A percentile compares a stretch with the other conserved stretches of the same genome.
Conservation (phyloP, 2,113 vertebrate genomes). For the Forbesichthys agassizii region DNA sequence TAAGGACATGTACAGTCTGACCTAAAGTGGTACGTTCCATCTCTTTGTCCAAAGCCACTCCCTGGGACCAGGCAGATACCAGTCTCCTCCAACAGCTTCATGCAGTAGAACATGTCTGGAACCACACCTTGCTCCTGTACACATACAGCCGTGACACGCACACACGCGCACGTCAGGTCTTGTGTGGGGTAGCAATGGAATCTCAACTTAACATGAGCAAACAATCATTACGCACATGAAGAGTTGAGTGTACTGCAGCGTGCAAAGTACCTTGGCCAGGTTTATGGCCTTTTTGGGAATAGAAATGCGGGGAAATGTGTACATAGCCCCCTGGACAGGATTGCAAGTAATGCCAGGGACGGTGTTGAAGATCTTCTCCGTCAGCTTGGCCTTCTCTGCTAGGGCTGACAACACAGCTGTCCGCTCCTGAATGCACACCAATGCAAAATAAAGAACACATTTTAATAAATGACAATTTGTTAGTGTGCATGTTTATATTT, state of each 20-base stretch:
- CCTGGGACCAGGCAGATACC: constrained; percentile 94
- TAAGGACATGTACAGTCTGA: constrained; percentile 34
- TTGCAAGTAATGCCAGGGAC: constrained; percentile 86
- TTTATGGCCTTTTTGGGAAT: constrained; percentile 80
- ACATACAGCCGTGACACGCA: background rate
- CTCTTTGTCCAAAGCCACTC: constrained; percentile 89
- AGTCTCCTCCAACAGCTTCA: constrained; percentile 87
- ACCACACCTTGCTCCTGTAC: constrained; percentile 75
- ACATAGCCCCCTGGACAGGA: constrained; percentile 94
- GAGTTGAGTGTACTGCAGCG: background rate
- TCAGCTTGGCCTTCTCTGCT: constrained; percentile 84
- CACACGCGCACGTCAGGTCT: background rate
- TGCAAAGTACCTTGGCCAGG: constrained; percentile 78
- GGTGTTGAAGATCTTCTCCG: constrained; percentile 81
- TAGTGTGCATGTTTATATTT: background rate
- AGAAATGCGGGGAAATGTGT: constrained; percentile 84
- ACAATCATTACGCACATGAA: background rate
- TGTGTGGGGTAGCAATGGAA: too few relatives aligned
- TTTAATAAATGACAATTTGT: background rate
- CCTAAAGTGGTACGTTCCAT: constrained; percentile 93
- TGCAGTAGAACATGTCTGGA: constrained; percentile 91
- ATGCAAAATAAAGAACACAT: background rate
- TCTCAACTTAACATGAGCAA: background rate
- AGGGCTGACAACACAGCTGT: constrained; percentile 73
- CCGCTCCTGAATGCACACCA: constrained; percentile 77